A percentile compares a stretch with the other conserved stretches of the same genome.
These are phyloP conservation scores for Corythornis leucogaster DNA, from an alignment of 2,797 vertebrate genomes.

Conservation along the genomic window DNA sequence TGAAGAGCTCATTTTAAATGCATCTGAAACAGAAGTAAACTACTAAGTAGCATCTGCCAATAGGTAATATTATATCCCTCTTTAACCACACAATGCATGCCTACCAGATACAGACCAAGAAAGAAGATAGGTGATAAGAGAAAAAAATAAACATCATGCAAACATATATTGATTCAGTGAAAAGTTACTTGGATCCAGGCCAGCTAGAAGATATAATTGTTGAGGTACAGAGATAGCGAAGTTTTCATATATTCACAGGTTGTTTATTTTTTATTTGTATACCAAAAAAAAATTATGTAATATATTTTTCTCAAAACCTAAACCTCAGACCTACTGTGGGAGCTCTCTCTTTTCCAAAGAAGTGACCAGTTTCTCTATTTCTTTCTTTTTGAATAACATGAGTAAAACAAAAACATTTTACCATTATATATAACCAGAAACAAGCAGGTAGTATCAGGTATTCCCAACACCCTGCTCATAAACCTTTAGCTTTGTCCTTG, in stretches of 20 bases:
- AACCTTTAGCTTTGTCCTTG: not conserved
- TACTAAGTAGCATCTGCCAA: not conserved
- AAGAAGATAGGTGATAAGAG: not conserved
- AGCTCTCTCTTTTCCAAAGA: not conserved
- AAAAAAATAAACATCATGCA: not conserved
- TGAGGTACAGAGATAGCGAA: not conserved
- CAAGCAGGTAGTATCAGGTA: not conserved
- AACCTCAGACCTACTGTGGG: not conserved
- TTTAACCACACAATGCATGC: not conserved
- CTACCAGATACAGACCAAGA: not conserved
- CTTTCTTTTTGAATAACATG: not conserved
- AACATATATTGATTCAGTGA: not conserved
- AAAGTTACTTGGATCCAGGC: not conserved
- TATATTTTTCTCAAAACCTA: not conserved
- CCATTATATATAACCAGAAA: not conserved
- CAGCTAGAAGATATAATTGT: not conserved
- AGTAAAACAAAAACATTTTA: not conserved
- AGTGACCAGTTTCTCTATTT: not conserved
- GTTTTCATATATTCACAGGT: rapidly evolving
- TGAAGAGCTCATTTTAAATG: not conserved
- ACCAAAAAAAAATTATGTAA: not conserved
- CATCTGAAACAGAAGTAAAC: not conserved
- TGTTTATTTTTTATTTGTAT: not conserved
- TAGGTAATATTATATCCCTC: not conserved
- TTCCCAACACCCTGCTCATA: not conserved